Percentiles rank a stretch among this genome's conserved stretches.
Conservation (phyloP, 2,113 vertebrate species). For the Pogonocichla stellata region DNA sequence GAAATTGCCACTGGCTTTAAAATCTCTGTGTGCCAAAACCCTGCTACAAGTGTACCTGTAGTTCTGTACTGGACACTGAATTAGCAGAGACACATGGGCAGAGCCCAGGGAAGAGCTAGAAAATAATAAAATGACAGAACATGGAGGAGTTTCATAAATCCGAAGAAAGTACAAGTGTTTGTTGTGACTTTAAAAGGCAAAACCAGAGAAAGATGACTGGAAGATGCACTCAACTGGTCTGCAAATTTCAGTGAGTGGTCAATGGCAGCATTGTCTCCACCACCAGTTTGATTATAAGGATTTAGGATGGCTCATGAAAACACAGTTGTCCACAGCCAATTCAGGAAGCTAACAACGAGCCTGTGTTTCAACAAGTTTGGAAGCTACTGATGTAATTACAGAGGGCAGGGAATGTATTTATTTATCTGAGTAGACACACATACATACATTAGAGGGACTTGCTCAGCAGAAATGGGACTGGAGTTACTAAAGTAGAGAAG, state of each 20-base stretch:
- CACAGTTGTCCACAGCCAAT: slow-evolving; percentile 12
- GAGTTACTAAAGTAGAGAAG: background rate
- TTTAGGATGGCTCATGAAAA: slow-evolving; percentile 50
- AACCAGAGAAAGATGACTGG: background rate
- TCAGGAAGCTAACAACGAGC: background rate
- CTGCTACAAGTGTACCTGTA: background rate
- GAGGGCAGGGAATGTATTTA: background rate
- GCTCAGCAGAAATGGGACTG: background rate
- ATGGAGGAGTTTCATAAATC: background rate
- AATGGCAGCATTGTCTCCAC: slow-evolving; percentile 17
- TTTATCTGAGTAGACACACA: background rate
- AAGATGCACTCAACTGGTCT: background rate
- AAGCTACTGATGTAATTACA: background rate
- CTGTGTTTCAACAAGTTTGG: slow-evolving; percentile 34
- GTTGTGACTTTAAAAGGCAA: background rate
- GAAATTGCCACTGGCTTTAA: background rate
- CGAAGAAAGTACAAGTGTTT: background rate
- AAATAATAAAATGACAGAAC: background rate
- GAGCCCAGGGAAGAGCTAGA: background rate
- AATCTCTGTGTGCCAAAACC: background rate
- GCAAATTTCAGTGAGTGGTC: background rate
- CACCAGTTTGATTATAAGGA: slow-evolving; percentile 15
- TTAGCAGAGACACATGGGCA: background rate
- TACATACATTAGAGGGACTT: background rate
- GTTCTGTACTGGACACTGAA: background rate